Base-by-base conservation (phyloP, 2,113 vertebrate genomes). In the Otolemur garnettii region DNA sequence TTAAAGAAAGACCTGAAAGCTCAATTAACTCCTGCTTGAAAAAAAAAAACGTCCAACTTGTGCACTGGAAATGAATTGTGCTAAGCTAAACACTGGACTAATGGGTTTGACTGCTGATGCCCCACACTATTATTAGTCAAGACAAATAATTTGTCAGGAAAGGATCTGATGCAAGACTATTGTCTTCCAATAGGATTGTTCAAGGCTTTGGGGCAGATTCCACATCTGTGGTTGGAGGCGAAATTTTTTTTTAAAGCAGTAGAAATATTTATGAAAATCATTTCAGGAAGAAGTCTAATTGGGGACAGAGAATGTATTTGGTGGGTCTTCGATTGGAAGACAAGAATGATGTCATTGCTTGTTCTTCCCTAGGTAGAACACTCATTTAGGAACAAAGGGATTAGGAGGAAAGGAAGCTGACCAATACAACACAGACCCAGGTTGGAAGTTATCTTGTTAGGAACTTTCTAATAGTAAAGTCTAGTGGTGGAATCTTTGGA, bases 1-100 rank as follows among this genome's bases (percentile, higher is more conserved):
- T 68, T 83, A 78, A 38, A 68, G 22, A 71, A 84, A 64, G 42
- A 80, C 30, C 14, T 42, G n/a, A 91, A 92, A 71, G 42, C 30
- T 90, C 75, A 95, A 93, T 93, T 93, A 97, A 84, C 64, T 93
- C 68, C 24, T 79, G 13, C 62, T 91, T 59, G 45, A 45, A 82
- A 60, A 71, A 93, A 96, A 80, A 64, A 72, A 15, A 26, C 17
- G 17, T 21, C 28, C 33, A 57, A n/a, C 33, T 24, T 82, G 62
- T 92, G 28, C 42, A 82, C 17, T 91, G 57, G 14, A 92, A 97
- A 95, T 71, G 94, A 78, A 90, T 77, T 28, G 7, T 24, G 21
- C 4, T 89, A 77, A 9, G 11, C 15, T 84, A 91, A 91, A 81
- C 26, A 59, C 1, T 80, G 24, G 15, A 64, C 30, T 53, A 9